Base-by-base conservation (phyloP, 2,113 vertebrate species). In the Engystomops pustulosus region DNA sequence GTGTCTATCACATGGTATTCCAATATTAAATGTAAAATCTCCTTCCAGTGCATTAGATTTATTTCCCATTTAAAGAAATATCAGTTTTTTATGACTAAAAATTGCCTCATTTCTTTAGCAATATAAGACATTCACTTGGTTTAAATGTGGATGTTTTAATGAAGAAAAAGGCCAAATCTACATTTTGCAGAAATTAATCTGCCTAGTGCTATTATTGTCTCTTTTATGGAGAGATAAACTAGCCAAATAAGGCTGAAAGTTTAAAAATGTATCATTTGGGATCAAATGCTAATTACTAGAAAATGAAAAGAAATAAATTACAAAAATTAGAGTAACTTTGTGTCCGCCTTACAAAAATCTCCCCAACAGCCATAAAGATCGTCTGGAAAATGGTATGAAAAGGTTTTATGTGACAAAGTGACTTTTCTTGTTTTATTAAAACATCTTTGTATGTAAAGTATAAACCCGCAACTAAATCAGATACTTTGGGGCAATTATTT, bases 161-260 rank as follows among this genome's bases (percentile, higher is more conserved):
- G 70, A 47, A 72, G 36, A 45, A 44, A 72, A 72, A 72, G 41
- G 70, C 3, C 70, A 72, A 72, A 72, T 72, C 70, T 72, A 45
- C 70, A 72, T 72, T 72, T 72, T 47, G 36, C 15, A 23, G 3
- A 3, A 25, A 72, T 72, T 72, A 72, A 72, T 72, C 70, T 72
- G 70, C 36, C 36, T 47, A 27, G 11, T 72, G 70, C 32, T 69
- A 69, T 36, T 36, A 69, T 38, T 69, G 67, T 69, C 32, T 69
- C 34, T 69, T 69, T 69, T 69, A 38, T 38, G 18, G 67, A 34
- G 67, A 38, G 20, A 69, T 69, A 69, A 69, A 38, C 67, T 69
- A 69, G 30, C 34, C 34, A 69, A 69, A 38, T 38, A 38, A 69
- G 32, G 30, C 34, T 69, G 36, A 38, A 20, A 17, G n/a, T n/a